Evolutionary conservation across 92 coral and sea anemone genomes (phyloP).

Genomic region (Plumapathes pennacea): DNA sequence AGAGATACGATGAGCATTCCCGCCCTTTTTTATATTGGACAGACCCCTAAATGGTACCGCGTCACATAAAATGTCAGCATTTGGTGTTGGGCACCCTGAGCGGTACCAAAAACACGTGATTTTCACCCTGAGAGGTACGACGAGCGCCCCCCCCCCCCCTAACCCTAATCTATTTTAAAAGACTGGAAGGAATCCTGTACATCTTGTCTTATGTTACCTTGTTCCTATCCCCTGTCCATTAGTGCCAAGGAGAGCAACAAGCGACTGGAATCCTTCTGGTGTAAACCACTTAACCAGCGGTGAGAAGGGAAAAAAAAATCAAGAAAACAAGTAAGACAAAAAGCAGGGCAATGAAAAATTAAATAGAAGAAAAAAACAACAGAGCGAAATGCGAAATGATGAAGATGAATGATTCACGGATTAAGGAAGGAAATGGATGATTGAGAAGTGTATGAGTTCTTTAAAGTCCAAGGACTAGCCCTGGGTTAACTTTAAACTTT

Average conservation of each 20-base stretch:
- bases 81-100: too few relatives aligned
- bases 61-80: too few relatives aligned
- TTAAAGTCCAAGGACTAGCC: not conserved
- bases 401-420: not conserved
- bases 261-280: constrained; percentile 72
- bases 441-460: not conserved
- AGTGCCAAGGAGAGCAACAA: constrained; percentile 85
- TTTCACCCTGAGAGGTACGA: too few relatives aligned
- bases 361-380: not conserved
- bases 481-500: not conserved
- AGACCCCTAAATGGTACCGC: too few relatives aligned
- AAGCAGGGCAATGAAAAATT: not conserved
- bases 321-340: not conserved
- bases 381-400: not conserved
- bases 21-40: too few relatives aligned
- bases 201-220: too few relatives aligned
- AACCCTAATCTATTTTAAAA: too few relatives aligned
- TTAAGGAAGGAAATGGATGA: not conserved
- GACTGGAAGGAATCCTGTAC: too few relatives aligned
- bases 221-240: constrained; percentile 91
- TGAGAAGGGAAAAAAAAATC: not conserved
- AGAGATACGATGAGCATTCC: too few relatives aligned
- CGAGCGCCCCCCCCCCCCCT: too few relatives aligned
- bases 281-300: constrained; percentile 93
- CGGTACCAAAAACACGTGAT: too few relatives aligned